Evolutionary conservation across 2,888 invertebrate species (phyloP), one percentile per base, ranked within the genome.

Genomic region (Bhutanitis thaidina): DNA sequence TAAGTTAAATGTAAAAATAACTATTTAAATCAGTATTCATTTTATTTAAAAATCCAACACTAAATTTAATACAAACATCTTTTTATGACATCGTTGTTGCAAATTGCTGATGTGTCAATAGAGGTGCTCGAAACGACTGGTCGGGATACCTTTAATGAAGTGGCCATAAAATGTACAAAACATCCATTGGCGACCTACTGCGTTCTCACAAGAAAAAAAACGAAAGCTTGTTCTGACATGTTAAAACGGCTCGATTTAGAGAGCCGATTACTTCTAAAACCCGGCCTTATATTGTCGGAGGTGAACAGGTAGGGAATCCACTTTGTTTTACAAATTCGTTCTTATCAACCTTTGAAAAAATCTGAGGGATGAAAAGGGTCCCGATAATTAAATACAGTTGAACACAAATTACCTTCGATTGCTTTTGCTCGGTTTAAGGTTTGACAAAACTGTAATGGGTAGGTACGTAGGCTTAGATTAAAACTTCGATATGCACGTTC

Each of bases 171-270:
- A 82, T 67, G 75, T 64, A 86, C 77, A 82, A 86, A 82, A 82
- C 79, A 74, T 74, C 73, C 64, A 73, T 67, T 69, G 81, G 76
- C 77, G 75, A 74, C 83, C 83, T 76, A 79, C 80, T 71, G 80
- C 61, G 77, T 58, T 69, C 74, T 72, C 49, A 50, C 46, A 56
- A 50, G 77, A 75, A 85, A 83, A 82, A 68, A 78, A 71, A 64
- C 64, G 69, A 75, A 74, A 77, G 70, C 86, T 71, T 86, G 88
- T 88, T 78, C 74, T 69, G 77, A 88, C 88, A 86, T 80, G 86
- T 87, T 72, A 66, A 71, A 81, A 77, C 77, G 79, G 69, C 71
- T 74, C 77, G 82, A 82, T 85, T 78, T 84, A 81, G 83, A 71
- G 74, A 71, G 69, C 74, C 76, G 79, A 83, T 86, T 81, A 80